Conservation (phyloP, 1,140 invertebrate genomes). For the Hypothenemus hampei region DNA sequence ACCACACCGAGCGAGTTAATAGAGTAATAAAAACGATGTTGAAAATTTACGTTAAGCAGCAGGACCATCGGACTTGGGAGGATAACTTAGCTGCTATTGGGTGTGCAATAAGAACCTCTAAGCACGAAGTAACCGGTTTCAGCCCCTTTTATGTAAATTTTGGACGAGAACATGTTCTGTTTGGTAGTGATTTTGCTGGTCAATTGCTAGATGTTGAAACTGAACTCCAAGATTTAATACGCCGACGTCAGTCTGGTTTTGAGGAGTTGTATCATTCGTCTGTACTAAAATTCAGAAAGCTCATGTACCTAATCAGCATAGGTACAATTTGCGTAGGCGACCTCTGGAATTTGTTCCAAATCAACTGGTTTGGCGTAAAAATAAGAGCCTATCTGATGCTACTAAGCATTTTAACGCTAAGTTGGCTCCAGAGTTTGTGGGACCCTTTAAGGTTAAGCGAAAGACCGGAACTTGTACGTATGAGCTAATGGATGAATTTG, state of each 20-base stretch:
- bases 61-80: slow-evolving; percentile 37
- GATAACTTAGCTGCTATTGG: slow-evolving; percentile 26
- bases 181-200: slow-evolving; percentile 1
- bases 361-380: slow-evolving; percentile 2
- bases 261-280: background rate
- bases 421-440: slow-evolving; percentile 14
- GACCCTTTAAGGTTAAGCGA: slow-evolving; percentile 2
- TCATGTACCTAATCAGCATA: background rate
- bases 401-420: slow-evolving; percentile 15
- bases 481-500: background rate
- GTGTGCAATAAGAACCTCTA: slow-evolving; percentile 34
- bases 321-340: slow-evolving; percentile 9
- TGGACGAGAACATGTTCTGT: slow-evolving; percentile 13
- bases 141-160: slow-evolving; percentile 30
- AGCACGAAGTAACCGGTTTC: slow-evolving; percentile 32
- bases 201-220: background rate
- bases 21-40: slow-evolving; percentile 31
- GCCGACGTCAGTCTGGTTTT: background rate
- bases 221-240: background rate
- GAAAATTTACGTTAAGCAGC: slow-evolving; percentile 12
- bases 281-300: background rate
- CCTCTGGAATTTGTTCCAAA: background rate
- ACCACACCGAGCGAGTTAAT: slow-evolving; percentile 32
- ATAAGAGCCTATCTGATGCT: slow-evolving; percentile 19
- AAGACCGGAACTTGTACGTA: background rate